Base-by-base conservation (phyloP, 2,113 vertebrate genomes). In the Elgaria multicarinata region DNA sequence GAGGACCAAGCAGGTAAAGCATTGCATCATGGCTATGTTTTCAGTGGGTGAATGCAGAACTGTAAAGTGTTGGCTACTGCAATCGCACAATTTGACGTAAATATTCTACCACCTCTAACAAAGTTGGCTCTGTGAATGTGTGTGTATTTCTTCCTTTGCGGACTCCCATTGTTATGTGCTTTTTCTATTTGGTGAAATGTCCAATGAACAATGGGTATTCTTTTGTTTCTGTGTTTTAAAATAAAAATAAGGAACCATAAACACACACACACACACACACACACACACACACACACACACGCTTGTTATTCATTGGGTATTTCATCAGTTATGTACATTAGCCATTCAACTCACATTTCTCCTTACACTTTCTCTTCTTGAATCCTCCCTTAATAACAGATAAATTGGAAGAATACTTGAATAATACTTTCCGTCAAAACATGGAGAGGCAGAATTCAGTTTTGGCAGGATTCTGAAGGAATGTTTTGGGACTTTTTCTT, bases 81-180 rank as follows among this genome's bases (percentile, higher is more conserved):
- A 90, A 94, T 90, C 91, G 42, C 76, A 83, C 62, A 87, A 91
- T 71, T 84, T 92, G 91, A 94, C 83, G 91, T 79, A 95, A 92
- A 83, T 85, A 77, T 39, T 46, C 33, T 89, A 42, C 83, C 58
- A 81, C 64, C 82, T 94, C 89, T 90, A 79, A 55, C 36, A 53
- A 22, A 18, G n/a, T 14, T 90, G 86, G 42, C 36, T 80, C 90
- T 50, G 77, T 90, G 83, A 91, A 81, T 31, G 44, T 50, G 26
- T 44, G 10, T 82, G 87, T 82, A 88, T 7, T 89, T 85, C 42
- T 92, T 77, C 86, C 62, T 90, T 69, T 0, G 44, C 74, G 92
- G 82, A 24, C 8, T 4, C 22, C 33, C 18, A 36, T 58, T 53
- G 9, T 53, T 53, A 12, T 10, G 22, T 22, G 7, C 74, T 8